A percentile compares a stretch with the other conserved stretches of the same genome.
phyloP scores from a whole-genome alignment of 2,113 vertebrate species.

The Psophia crepitans region DNA sequence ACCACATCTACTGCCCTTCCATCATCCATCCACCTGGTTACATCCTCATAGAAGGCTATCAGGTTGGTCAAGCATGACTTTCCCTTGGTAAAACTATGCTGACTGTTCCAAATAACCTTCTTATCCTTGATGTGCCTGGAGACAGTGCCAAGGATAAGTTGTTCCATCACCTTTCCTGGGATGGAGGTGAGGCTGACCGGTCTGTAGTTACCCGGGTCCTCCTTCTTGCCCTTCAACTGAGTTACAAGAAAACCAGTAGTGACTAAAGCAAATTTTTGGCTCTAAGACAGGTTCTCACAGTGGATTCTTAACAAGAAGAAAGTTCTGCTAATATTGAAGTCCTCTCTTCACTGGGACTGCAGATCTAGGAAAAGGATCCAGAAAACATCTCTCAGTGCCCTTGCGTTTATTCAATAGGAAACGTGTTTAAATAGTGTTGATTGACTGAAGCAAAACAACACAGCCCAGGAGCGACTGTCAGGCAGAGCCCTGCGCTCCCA shows the following conservation, averaged over 20 bases:
- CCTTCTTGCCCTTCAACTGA: too few species aligned
- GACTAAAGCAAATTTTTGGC: neutral
- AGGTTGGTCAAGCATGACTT: too few species aligned
- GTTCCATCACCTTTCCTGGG: too few species aligned
- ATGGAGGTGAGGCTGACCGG: too few species aligned
- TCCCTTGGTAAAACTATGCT: too few species aligned
- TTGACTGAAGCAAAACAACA: neutral
- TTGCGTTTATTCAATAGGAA: constrained; percentile 59
- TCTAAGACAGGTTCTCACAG: neutral
- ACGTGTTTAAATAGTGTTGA: constrained; percentile 56
- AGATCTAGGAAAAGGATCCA: constrained; percentile 15
- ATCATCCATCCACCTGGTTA: too few species aligned
- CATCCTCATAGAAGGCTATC: too few species aligned
- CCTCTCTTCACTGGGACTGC: neutral
- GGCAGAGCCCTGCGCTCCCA: neutral
- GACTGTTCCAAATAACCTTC: too few species aligned
- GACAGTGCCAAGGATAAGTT: too few species aligned
- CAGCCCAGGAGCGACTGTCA: neutral
- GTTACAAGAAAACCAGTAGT: neutral
- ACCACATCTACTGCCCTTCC: too few species aligned
- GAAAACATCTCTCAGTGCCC: constrained; percentile 6
- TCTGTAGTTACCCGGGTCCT: too few species aligned
- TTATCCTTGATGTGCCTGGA: too few species aligned
- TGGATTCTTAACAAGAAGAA: neutral
- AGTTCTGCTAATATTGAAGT: neutral